phyloP scores from a whole-genome alignment of 2,113 vertebrate genomes.

The Misgurnus mizolepis region DNA sequence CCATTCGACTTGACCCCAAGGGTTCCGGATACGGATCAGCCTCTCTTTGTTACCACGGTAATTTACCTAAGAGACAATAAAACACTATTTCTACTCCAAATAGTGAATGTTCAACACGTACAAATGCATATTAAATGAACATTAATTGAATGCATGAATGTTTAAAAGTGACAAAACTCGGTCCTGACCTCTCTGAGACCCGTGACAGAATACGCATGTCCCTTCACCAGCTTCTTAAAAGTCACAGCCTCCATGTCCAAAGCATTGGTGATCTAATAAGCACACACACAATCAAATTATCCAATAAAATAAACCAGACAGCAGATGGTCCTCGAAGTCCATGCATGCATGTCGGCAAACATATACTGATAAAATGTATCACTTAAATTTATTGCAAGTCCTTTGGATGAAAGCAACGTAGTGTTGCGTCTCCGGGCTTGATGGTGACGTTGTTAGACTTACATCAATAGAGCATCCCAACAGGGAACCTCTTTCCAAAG shows the following conservation, averaged over 20 bases:
- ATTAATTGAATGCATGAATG: background rate
- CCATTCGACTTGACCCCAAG: slow-evolving; percentile 89
- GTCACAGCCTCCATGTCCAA: slow-evolving; percentile 85
- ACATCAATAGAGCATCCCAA: slow-evolving; percentile 90
- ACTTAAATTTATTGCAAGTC: too few relatives aligned
- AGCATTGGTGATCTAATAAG: slow-evolving; percentile 76
- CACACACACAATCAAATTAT: slow-evolving; percentile 5
- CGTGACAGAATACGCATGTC: slow-evolving; percentile 90
- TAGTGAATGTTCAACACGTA: background rate
- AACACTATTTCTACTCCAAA: too few relatives aligned
- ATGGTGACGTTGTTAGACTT: slow-evolving; percentile 51
- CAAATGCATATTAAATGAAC: background rate
- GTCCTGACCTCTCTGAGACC: slow-evolving; percentile 77
- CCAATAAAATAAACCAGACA: background rate
- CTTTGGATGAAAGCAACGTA: too few relatives aligned
- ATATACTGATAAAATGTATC: too few relatives aligned
- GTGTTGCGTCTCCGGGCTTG: background rate
- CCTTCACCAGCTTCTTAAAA: slow-evolving; percentile 87
- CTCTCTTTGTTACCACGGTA: slow-evolving; percentile 70
- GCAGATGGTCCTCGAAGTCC: background rate
- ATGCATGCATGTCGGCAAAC: too few relatives aligned
- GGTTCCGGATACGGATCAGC: slow-evolving; percentile 82
- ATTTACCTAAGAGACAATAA: slow-evolving; percentile 65
- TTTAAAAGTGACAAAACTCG: background rate
- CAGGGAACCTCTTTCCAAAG: slow-evolving; percentile 80